phyloP scores from a whole-genome alignment of 2,888 invertebrate species.

The Callyntrura guangdongensis region DNA sequence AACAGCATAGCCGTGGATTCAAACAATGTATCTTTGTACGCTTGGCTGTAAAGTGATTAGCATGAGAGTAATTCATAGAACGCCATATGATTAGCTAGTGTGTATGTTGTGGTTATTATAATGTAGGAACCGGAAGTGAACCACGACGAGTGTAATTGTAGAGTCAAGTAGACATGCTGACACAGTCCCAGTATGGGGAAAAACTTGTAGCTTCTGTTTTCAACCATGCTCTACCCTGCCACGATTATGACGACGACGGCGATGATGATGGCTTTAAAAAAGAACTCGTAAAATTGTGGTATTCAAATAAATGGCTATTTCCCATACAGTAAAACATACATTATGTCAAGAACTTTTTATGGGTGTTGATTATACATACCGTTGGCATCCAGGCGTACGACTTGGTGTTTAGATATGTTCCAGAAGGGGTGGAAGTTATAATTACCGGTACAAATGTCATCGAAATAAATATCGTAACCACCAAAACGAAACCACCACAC shows the following conservation, averaged over 20 bases:
- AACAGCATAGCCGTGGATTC: constrained; percentile 3
- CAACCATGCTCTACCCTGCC: no score
- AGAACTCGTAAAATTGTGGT: no score
- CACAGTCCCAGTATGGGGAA: constrained; percentile 47
- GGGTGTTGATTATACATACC: constrained; percentile 7
- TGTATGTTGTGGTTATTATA: constrained; percentile 5
- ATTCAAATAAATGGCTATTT: background rate
- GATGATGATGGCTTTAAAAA: no score
- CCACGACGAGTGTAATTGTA: constrained; percentile 27
- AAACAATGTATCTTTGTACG: background rate
- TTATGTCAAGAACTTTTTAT: background rate
- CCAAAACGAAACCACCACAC: constrained; percentile 66
- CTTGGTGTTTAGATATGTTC: constrained; percentile 7
- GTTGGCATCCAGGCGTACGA: background rate
- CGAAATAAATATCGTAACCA: constrained; percentile 65
- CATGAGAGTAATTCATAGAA: constrained; percentile 48
- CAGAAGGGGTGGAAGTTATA: constrained; percentile 52
- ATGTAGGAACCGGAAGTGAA: constrained; percentile 73
- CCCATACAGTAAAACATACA: background rate
- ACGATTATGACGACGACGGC: background rate
- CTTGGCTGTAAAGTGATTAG: constrained; percentile 67
- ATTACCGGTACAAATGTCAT: constrained; percentile 82
- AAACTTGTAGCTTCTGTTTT: constrained; percentile 55
- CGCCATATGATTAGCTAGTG: constrained; percentile 61
- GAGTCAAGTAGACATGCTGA: constrained; percentile 34